Base-by-base conservation (phyloP, 2,888 invertebrate species). In the Zeuzera pyrina region DNA sequence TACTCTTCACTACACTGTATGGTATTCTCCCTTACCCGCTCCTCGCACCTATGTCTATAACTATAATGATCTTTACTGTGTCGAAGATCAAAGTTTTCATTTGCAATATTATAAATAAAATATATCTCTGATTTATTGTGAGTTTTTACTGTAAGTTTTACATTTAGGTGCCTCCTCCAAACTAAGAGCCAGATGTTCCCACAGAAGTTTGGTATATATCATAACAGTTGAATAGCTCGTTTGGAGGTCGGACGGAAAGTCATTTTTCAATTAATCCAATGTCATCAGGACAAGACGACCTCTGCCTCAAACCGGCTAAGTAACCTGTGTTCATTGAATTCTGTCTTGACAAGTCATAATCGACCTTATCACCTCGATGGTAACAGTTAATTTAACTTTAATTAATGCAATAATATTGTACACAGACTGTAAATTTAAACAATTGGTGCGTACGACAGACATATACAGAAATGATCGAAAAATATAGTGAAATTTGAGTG, bases 211-310 rank as follows among this genome's bases (percentile, higher is more conserved):
- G 41, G 52, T 50, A 45, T 56, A 57, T 56, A 57, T 60, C 49
- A 48, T 47, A 51, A 47, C 42, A 49, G 49, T 56, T 62, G 58
- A 67, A 61, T 60, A 53, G 57, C 57, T 53, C 55, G 52, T 50
- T 57, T 58, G 56, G 61, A 74, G 74, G 74, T 71, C 76, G 67
- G 52, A 55, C 56, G 50, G 61, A 62, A 70, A 68, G 73, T 73
- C 62, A 76, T 77, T 72, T 76, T 76, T 67, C 76, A 79, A 78
- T 78, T 71, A 72, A 57, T 56, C 49, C 76, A 79, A 78, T 74
- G 77, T 73, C 77, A 72, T 60, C 60, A 64, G 77, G 71, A 69
- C 74, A 58, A 41, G 33, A 34, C 59, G 74, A 67, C 68, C 73
- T 72, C 63, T 59, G 54, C 52, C n/a, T 49, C 53, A 52, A 48